phyloP scores from a whole-genome alignment of 2,113 vertebrate species.

The Tenrec ecaudatus region DNA sequence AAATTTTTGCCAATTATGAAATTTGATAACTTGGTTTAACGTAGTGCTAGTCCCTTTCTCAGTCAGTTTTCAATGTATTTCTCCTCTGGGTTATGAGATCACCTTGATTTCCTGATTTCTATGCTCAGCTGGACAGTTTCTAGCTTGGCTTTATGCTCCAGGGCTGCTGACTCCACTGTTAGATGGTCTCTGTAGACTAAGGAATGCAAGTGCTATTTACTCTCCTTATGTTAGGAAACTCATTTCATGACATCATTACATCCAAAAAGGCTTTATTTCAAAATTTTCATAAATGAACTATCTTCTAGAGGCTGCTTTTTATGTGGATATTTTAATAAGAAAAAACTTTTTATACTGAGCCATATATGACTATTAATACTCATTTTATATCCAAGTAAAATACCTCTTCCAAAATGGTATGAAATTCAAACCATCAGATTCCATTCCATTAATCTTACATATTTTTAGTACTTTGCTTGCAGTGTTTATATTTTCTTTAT shows the following conservation, averaged over 20 bases:
- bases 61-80: slow-evolving; percentile 45
- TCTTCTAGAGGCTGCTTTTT: slow-evolving; percentile 45
- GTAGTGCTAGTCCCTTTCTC: slow-evolving; percentile 29
- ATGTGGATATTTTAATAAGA: slow-evolving; percentile 55
- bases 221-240: slow-evolving; percentile 43
- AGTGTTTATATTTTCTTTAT: slow-evolving; percentile 44
- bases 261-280: slow-evolving; percentile 58
- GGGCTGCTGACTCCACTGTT: slow-evolving; percentile 31
- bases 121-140: slow-evolving; percentile 1
- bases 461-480: slow-evolving; percentile 61
- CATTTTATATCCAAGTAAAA: slow-evolving; percentile 58
- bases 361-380: slow-evolving; percentile 70
- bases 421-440: slow-evolving; percentile 49
- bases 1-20: slow-evolving; percentile 25
- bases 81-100: neutral
- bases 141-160: slow-evolving; percentile 27
- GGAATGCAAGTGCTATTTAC: slow-evolving; percentile 45
- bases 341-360: slow-evolving; percentile 37
- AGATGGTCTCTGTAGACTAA: slow-evolving; percentile 35
- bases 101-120: slow-evolving; percentile 56
- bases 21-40: slow-evolving; percentile 45
- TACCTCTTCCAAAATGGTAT: slow-evolving; percentile 55
- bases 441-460: slow-evolving; percentile 33
- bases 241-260: slow-evolving; percentile 53
- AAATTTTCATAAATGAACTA: slow-evolving; percentile 43